Base-by-base conservation (phyloP, 2,888 invertebrate genomes). In the Sialis fuliginosa region DNA sequence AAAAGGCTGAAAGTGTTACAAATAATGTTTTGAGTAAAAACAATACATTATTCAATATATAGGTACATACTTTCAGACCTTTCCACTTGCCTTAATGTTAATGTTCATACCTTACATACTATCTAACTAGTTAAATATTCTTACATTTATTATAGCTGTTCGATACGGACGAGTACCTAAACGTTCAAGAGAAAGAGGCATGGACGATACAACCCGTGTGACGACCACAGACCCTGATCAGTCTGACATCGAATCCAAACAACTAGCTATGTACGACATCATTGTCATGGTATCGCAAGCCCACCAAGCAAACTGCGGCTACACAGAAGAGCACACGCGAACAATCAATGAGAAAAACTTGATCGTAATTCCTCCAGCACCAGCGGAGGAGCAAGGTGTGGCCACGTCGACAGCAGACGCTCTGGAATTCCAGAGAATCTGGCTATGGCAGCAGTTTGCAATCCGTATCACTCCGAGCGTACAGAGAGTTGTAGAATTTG, bases 151-250 rank as follows among this genome's bases (percentile, higher is more conserved):
- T 68, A 41, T 71, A 92, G 92, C 93, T 61, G 95, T 95, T 53
- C 76, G 95, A 62, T 96, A 96, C 74, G 95, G 96, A 54, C 78
- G 95, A 54, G 93, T 93, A 56, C 95, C 96, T 52, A 96, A 95
- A 68, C 75, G 92, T 57, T 81, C 90, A 50, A 77, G 91, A 56
- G 92, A 91, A 65, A 75, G 81, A 53, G 80, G 75, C 60, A 67
- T 69, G 34, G 73, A 74, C 48, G 77, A 67, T 50, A 63, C 71
- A 41, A 66, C 67, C 49, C 64, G 67, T 33, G 66, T 65, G 50
- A 66, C 66, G 47, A 66, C 66, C 42, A 63, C 64, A 39, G 64
- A 62, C 49, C 60, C 63, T n/a, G 64, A 64, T 53, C 61, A 62
- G 50, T 60, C 62, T 33, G 64, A 64, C 50, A 54, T 64, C 6